phyloP scores from a whole-genome alignment of 2,797 vertebrate genomes.

The Acanthiza pusilla region DNA sequence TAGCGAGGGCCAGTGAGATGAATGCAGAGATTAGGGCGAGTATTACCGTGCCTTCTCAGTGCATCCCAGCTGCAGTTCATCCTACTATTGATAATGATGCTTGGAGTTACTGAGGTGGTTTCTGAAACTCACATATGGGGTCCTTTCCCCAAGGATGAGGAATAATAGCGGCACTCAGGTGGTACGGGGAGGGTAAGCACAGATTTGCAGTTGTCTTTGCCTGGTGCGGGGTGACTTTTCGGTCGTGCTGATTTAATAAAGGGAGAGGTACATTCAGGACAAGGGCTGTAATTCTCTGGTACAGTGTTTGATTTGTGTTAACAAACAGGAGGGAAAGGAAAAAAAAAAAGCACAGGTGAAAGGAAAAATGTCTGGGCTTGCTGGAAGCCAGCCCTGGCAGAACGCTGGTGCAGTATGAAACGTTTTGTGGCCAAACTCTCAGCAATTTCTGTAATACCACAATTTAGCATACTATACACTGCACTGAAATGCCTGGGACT shows the following conservation, averaged over 20 bases:
- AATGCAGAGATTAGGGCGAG: slow-evolving; percentile 61
- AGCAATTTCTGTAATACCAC: slow-evolving; percentile 21
- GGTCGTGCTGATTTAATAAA: neutral
- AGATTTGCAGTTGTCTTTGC: slow-evolving; percentile 40
- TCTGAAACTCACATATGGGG: slow-evolving; percentile 46
- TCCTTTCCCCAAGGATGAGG: slow-evolving; percentile 61
- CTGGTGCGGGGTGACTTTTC: slow-evolving; percentile 29
- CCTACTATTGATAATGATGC: slow-evolving; percentile 71
- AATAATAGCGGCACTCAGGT: slow-evolving; percentile 65
- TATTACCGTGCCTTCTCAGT: slow-evolving; percentile 43
- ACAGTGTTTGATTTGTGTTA: neutral
- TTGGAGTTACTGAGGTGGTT: slow-evolving; percentile 61
- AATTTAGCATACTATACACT: neutral
- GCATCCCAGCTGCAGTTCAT: slow-evolving; percentile 63
- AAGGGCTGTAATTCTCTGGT: neutral
- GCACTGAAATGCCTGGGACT: slow-evolving; percentile 32
- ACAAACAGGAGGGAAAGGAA: neutral
- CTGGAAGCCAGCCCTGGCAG: slow-evolving; percentile 6
- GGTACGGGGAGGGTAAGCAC: slow-evolving; percentile 28
- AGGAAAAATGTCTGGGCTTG: neutral
- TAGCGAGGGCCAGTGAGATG: slow-evolving; percentile 52
- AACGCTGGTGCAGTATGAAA: neutral
- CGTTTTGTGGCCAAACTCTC: neutral
- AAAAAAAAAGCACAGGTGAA: neutral
- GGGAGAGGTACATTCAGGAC: slow-evolving; percentile 32